Conservation (phyloP, 1,140 invertebrate genomes). For the Trachymyrmex septentrionalis region DNA sequence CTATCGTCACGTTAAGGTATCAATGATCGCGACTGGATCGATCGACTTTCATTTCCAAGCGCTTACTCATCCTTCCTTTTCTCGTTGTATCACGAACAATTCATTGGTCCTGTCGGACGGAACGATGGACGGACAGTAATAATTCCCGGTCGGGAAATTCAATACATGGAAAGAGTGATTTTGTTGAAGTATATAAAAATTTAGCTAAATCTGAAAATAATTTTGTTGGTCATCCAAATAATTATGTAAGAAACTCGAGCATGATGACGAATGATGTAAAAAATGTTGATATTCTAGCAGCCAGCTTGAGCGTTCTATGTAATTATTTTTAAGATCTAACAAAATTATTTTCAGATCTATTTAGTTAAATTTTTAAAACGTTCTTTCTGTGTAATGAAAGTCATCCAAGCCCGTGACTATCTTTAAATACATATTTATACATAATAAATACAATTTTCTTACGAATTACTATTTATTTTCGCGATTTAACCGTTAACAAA, state of each 20-base stretch:
- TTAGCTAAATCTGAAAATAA: no score
- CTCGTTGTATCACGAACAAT: conserved; percentile 1
- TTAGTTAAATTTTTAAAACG: no score
- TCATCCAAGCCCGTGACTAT: neutral
- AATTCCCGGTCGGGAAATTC: conserved; percentile 7
- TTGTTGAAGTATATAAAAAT: no score
- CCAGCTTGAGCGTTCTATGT: no score
- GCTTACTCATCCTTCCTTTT: neutral
- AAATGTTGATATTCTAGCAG: no score
- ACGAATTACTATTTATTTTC: neutral
- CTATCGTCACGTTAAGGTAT: conserved; percentile 54
- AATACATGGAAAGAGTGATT: neutral
- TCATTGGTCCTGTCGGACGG: conserved; percentile 60
- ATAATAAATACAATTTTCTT: neutral
- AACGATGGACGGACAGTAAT: conserved; percentile 51
- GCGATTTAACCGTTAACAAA: conserved; percentile 1
- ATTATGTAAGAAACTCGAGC: no score
- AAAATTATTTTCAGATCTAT: no score
- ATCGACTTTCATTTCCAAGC: conserved; percentile 42
- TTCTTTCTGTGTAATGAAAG: neutral
- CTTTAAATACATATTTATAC: neutral
- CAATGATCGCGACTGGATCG: conserved; percentile 32
- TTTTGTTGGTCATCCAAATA: no score
- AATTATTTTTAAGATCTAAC: no score
- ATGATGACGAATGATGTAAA: no score